Evolutionary conservation across 2,113 vertebrate genomes (phyloP), one percentile per base, ranked within the genome.

Genomic region (Syrmaticus mikado): DNA sequence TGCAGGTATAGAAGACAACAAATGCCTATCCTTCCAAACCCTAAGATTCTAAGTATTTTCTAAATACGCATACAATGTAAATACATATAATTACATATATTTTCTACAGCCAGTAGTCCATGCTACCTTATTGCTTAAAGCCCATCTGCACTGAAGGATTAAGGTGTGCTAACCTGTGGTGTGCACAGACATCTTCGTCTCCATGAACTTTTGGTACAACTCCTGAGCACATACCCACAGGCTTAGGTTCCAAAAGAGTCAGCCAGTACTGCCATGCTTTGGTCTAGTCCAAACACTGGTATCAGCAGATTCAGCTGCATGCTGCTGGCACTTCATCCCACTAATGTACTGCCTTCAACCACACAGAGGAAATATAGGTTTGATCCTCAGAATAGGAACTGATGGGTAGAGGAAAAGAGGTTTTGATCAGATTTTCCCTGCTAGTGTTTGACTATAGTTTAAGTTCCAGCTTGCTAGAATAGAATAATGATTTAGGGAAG

Each of bases 401-500:
- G 55, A 19, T 72, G 43, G 38, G 80, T 76, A 60, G 0, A 64
- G 10, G 32, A 48, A 75, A 84, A 57, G 40, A 90, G 40, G 50
- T 66, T 76, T 43, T 46, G 28, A 70, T 32, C 43, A 34, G 8
- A 41, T 62, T 89, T 87, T 85, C 53, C 74, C 32, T 21, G 19
- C 7, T 80, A 73, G 80, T 67, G 41, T 77, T 36, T 85, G 19
- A 28, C 34, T 64, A 2, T 0, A 50, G 10, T 78, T 92, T 80
- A 50, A 65, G 38, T 60, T 77, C 75, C 38, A 76, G 46, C 55
- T 85, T 38, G 36, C 45, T 55, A 46, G 67, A 46, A 11, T 2
- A 55, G 84, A 80, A 38, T 27, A 92, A 67, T 9, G 76, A 71
- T 85, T 91, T 67, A 43, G 46, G 73, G 71, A 62, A 89, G 77